phyloP scores from a whole-genome alignment of 2,797 vertebrate genomes.

The Acanthurus tractus region DNA sequence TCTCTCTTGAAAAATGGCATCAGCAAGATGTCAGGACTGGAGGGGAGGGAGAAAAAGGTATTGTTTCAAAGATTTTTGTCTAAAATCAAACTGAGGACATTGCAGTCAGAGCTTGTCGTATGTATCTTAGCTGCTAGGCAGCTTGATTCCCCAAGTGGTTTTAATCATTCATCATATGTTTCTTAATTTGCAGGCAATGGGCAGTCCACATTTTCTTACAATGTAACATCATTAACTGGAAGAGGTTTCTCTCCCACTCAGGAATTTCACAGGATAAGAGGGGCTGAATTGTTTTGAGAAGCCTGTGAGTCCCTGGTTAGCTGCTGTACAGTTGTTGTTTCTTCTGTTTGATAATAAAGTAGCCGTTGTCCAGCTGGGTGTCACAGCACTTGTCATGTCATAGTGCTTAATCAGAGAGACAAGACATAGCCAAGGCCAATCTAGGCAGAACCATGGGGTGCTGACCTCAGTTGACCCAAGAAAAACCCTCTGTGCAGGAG shows the following conservation, averaged over 20 bases:
- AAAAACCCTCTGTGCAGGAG: slow-evolving; percentile 11
- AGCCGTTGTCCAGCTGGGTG: slow-evolving; percentile 15
- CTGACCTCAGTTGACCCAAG: slow-evolving; percentile 41
- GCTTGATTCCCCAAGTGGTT: background rate
- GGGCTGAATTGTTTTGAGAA: slow-evolving; percentile 5
- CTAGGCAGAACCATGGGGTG: slow-evolving; percentile 11
- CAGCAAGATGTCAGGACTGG: background rate
- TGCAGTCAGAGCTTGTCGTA: background rate
- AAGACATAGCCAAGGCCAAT: slow-evolving; percentile 5
- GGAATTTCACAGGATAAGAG: background rate
- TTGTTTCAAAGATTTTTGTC: background rate
- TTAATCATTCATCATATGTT: background rate
- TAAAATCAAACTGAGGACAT: background rate
- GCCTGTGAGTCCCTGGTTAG: background rate
- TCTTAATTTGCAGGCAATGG: background rate
- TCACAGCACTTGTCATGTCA: slow-evolving; percentile 17
- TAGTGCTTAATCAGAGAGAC: slow-evolving; percentile 25
- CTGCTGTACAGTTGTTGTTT: slow-evolving; percentile 16
- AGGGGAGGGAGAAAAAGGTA: background rate
- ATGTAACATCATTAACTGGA: slow-evolving; percentile 1
- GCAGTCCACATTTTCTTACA: background rate
- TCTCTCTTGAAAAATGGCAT: background rate
- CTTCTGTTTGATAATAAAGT: slow-evolving; percentile 13
- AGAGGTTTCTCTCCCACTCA: background rate
- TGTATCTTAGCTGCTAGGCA: background rate